A percentile compares a stretch with the other conserved stretches of the same genome.
Conservation (phyloP, 2,113 vertebrate genomes). For the Meleagris gallopavo region DNA sequence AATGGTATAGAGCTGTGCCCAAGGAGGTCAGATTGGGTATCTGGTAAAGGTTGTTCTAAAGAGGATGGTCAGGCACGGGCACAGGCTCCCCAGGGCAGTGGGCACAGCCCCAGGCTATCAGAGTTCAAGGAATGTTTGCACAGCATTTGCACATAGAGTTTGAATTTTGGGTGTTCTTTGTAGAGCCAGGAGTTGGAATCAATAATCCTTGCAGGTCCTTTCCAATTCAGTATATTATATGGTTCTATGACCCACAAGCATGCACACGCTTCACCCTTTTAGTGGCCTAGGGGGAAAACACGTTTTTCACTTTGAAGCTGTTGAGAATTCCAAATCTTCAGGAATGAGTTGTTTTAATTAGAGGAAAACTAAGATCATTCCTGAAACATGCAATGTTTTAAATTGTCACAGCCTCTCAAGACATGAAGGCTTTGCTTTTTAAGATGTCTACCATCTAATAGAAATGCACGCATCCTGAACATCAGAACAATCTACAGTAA, state of each 20-base stretch:
- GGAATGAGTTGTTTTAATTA: background rate
- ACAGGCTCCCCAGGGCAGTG: background rate
- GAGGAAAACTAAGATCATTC: background rate
- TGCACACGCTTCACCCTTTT: background rate
- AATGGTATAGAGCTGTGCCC: background rate
- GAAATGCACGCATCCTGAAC: accelerated
- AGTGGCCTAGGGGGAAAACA: background rate
- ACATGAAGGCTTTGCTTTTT: background rate
- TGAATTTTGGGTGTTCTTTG: background rate
- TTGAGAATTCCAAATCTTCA: background rate
- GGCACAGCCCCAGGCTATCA: background rate
- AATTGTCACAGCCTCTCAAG: background rate
- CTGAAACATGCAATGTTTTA: background rate
- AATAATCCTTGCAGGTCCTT: background rate
- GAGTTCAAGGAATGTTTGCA: background rate
- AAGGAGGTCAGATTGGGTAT: background rate
- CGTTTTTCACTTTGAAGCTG: background rate
- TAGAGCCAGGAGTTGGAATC: background rate
- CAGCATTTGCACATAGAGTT: background rate
- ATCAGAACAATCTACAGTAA: background rate
- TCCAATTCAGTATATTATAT: background rate
- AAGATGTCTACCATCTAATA: background rate
- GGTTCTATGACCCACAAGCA: background rate
- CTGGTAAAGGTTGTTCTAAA: background rate
- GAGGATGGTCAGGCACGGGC: background rate